Conservation (phyloP, 2,113 vertebrate genomes). For the Noctilio leporinus region DNA sequence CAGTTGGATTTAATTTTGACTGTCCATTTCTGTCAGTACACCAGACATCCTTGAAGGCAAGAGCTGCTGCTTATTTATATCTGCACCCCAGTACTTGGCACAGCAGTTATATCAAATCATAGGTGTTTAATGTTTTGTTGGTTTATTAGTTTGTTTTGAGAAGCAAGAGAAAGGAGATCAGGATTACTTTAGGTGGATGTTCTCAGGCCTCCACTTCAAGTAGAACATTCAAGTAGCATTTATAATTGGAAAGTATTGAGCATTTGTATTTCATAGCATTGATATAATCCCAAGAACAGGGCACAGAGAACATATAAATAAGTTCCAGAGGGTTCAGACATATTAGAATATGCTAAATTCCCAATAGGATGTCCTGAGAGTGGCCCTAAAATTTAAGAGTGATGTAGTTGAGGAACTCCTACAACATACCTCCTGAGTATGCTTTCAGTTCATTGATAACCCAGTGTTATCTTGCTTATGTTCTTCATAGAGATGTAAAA, state of each 20-base stretch:
- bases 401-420: neutral
- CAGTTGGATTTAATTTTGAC: neutral
- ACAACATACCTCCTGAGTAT: neutral
- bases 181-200: neutral
- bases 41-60: neutral
- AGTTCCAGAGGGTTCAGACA: neutral
- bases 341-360: neutral
- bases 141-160: neutral
- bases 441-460: neutral
- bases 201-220: neutral
- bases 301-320: neutral
- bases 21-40: neutral
- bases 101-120: neutral
- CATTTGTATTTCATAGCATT: neutral
- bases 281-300: neutral
- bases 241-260: neutral
- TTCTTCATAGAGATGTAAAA: neutral
- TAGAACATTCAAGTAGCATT: neutral
- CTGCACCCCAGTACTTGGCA: neutral
- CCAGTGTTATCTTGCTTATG: neutral
- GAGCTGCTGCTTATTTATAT: neutral
- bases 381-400: neutral
- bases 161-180: neutral
- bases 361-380: neutral
- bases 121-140: neutral